Percentiles rank a stretch among this genome's conserved stretches.
phyloP scores from a whole-genome alignment of 1,140 invertebrate species.

The Rhyzopertha dominica region DNA sequence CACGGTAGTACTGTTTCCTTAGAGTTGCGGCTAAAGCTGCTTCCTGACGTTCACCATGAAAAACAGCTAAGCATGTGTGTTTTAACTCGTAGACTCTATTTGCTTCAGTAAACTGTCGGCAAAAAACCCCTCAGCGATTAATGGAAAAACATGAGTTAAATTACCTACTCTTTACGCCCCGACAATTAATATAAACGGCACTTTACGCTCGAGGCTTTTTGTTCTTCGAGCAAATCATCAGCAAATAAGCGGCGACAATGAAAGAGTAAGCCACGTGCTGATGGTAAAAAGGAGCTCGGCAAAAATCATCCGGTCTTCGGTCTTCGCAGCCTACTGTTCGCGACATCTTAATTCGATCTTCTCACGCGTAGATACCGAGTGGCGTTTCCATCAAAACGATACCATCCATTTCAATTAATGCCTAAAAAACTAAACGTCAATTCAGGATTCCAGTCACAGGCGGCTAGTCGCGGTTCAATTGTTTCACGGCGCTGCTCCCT shows the following conservation, averaged over 20 bases:
- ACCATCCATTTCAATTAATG: constrained; percentile 42
- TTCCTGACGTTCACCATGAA: no score
- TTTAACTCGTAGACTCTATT: no score
- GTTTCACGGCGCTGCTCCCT: constrained; percentile 40
- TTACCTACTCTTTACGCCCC: no score
- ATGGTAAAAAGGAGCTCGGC: constrained; percentile 3
- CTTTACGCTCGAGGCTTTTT: constrained; percentile 12
- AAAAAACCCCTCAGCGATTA: no score
- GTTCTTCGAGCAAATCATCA: constrained; percentile 2
- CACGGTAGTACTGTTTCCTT: no score
- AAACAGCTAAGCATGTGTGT: no score
- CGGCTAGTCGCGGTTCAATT: constrained; percentile 45
- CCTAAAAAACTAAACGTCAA: constrained; percentile 43
- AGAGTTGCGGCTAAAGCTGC: no score
- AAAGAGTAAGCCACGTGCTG: no score
- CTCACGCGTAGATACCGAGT: constrained; percentile 20
- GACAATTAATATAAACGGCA: no score
- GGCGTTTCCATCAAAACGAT: constrained; percentile 39
- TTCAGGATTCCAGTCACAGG: constrained; percentile 45
- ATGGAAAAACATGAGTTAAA: no score
- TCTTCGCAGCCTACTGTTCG: background rate
- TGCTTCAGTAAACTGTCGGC: no score
- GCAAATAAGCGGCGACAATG: no score
- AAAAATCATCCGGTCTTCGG: constrained; percentile 3
- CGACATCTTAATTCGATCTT: constrained; percentile 28